phyloP scores from a whole-genome alignment of 1,140 invertebrate species.

The Panagrolaimus sp. region DNA sequence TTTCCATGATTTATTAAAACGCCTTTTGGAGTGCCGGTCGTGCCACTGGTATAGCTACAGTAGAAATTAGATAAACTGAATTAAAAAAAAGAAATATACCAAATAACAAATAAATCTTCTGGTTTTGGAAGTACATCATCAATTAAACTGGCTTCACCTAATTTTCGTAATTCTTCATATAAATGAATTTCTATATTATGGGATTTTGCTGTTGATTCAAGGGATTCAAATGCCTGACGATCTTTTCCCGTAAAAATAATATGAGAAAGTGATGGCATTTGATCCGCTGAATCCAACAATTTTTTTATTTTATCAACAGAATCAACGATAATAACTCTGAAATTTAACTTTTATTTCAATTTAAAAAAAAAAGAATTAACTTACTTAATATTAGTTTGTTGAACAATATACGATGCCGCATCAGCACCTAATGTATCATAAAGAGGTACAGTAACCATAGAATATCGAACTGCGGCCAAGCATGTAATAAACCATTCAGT shows the following conservation, averaged over 20 bases:
- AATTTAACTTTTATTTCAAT: background rate
- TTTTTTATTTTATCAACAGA: background rate
- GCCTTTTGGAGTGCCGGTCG: conserved; percentile 91
- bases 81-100: too few species aligned
- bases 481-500: conserved; percentile 79
- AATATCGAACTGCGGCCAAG: conserved; percentile 75
- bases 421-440: conserved; percentile 94
- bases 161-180: conserved; percentile 25
- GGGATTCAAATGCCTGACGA: background rate
- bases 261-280: conserved; percentile 33
- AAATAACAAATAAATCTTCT: conserved; percentile 81
- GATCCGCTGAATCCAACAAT: conserved; percentile 19
- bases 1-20: conserved; percentile 91
- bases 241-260: conserved; percentile 32
- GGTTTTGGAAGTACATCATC: conserved; percentile 65
- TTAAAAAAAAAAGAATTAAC: conserved; percentile 59
- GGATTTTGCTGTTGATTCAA: conserved; percentile 14
- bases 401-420: conserved; percentile 89
- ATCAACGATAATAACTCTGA: conserved; percentile 7
- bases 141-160: conserved; percentile 13
- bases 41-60: too few species aligned
- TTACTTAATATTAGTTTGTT: conserved; percentile 64
- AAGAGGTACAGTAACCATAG: conserved; percentile 81
- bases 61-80: too few species aligned
- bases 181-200: conserved; percentile 26